Base-by-base conservation (phyloP, 2,113 vertebrate genomes). In the Eolophus roseicapilla region DNA sequence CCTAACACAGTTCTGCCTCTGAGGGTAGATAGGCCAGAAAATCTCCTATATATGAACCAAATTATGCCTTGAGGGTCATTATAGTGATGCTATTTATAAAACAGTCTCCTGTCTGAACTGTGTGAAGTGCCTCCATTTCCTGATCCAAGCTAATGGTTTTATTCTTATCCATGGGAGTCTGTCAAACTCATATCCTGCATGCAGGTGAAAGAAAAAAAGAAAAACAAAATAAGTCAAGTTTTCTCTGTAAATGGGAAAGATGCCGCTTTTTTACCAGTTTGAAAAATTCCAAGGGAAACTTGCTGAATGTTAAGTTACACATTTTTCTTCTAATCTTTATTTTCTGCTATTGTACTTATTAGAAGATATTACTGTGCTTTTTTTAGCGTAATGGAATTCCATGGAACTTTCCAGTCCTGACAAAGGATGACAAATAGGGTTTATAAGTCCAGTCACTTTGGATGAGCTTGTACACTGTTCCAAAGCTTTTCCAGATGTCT, bases 401-500 rank as follows among this genome's bases (percentile, higher is more conserved):
- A 37, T 69, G 41, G 39, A 95, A 52, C 14, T 93, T 86, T 94
- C 37, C 52, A 88, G 37, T 55, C 19, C 53, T 73, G 69, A 60
- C 41, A 71, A 71, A 76, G 17, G 28, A 82, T 57, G 31, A 82
- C 18, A 77, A 81, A 60, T 63, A 59, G 9, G 21, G 7, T 94
- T 94, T 88, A 82, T 62, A 92, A 15, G 69, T 84, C 44, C 1
- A 9, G 29, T 92, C 57, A 73, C 39, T 92, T 88, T 86, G 44
- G 47, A 84, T 88, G 80, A 75, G 29, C 7, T 88, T 68, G 8
- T 55, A 81, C 19, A 9, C 13, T 29, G 24, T 78, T 96, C 21
- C 35, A 86, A 77, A 94, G 28, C n/a, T 92, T 95, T 92, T 88
- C 64, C 80, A 95, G 59, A 82, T 84, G 69, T 86, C 57, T 87